These are phyloP conservation scores for Nebria brevicollis DNA, from an alignment of 2,888 invertebrate species.

Conservation along the genomic window DNA sequence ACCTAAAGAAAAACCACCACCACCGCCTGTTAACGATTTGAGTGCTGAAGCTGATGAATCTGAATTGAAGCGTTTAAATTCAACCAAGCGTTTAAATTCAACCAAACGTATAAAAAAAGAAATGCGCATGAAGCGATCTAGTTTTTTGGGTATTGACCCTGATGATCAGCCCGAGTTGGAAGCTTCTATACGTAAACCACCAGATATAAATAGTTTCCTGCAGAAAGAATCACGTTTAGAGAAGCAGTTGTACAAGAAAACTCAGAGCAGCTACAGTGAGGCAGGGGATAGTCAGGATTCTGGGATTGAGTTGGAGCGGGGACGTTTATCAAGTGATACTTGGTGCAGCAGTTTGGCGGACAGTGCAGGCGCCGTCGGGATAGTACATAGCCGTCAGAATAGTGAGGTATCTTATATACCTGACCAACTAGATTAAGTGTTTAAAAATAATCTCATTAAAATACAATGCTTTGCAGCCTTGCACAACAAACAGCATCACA, in stretches of 20 bases:
- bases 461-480: conserved; percentile 25
- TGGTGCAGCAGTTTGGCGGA: conserved; percentile 65
- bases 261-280: conserved; percentile 56
- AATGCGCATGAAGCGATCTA: conserved; percentile 82
- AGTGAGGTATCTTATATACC: conserved; percentile 68
- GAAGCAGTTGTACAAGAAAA: conserved; percentile 76
- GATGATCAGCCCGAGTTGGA: conserved; percentile 75
- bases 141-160: conserved; percentile 84
- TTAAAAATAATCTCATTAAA: conserved; percentile 12
- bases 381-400: conserved; percentile 78
- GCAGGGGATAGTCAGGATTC: conserved; percentile 77
- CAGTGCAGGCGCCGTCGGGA: conserved; percentile 54
- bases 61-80: conserved; percentile 76
- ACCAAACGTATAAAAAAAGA: conserved; percentile 89
- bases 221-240: conserved; percentile 83
- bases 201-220: conserved; percentile 83
- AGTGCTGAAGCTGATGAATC: conserved; percentile 50
- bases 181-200: conserved; percentile 73
- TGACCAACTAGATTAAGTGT: conserved; percentile 1
- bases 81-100: conserved; percentile 85
- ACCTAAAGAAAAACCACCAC: conserved; percentile 84
- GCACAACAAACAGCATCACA: conserved; percentile 72
- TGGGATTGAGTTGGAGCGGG: conserved; percentile 76
- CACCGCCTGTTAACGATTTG: conserved; percentile 73
- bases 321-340: conserved; percentile 67